Evolutionary conservation across 2,113 vertebrate species (phyloP).

Genomic region (Rhinopomastus cyanomelas): DNA sequence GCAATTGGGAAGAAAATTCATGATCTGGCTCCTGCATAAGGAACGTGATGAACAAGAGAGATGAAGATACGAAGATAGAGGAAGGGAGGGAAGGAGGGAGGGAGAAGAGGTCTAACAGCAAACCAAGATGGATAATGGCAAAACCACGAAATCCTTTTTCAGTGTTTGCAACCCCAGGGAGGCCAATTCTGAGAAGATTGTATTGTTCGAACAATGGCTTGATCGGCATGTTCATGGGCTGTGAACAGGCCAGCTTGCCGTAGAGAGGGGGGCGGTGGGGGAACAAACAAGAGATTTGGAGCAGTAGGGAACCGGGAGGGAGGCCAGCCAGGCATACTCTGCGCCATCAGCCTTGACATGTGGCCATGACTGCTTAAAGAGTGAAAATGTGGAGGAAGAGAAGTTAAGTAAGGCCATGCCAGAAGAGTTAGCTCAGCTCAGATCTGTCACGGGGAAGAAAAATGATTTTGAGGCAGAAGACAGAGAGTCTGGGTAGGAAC

Average conservation of each 20-base stretch:
- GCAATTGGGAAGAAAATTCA: not conserved
- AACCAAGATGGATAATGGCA: not conserved
- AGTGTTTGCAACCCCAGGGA: not conserved
- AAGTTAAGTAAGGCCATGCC: constrained; percentile 1
- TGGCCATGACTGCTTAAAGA: not conserved
- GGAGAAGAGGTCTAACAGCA: not conserved
- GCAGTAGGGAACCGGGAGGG: not conserved
- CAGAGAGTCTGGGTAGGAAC: not conserved
- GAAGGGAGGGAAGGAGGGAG: not conserved
- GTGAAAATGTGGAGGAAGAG: not conserved
- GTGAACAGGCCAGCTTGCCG: not conserved
- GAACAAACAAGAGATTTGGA: not conserved
- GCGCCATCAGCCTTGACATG: not conserved
- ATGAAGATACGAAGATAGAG: rapidly evolving
- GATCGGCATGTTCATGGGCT: not conserved
- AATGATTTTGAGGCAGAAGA: not conserved
- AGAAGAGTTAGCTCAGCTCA: constrained; percentile 2
- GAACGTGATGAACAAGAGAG: not conserved
- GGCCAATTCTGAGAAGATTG: not conserved
- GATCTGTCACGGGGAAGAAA: not conserved
- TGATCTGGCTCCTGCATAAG: not conserved
- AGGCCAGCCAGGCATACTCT: constrained; percentile 7
- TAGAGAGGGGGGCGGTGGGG: not conserved
- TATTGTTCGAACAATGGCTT: not conserved
- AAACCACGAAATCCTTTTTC: not conserved